Conservation (phyloP, 1,140 invertebrate species). For the Pseudomyrmex dendroicus region DNA sequence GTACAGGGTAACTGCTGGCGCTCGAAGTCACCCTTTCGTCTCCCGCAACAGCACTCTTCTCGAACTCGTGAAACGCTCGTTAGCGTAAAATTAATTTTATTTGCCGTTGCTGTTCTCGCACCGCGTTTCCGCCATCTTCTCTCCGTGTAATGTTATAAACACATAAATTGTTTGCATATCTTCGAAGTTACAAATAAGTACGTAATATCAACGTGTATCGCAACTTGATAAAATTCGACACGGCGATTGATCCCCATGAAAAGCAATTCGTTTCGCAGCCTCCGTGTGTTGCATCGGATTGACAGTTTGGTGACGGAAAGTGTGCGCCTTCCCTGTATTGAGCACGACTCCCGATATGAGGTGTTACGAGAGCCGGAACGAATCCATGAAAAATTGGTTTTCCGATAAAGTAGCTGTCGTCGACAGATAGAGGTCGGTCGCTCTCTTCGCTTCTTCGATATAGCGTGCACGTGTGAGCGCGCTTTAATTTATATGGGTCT, state of each 20-base stretch:
- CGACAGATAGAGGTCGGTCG: slow-evolving; percentile 62
- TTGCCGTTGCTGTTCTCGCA: slow-evolving; percentile 24
- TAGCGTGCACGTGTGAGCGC: not conserved
- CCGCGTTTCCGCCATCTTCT: not conserved
- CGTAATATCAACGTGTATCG: not conserved
- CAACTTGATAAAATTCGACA: slow-evolving; percentile 12
- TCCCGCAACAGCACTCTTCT: not conserved
- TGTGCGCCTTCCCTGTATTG: slow-evolving; percentile 13
- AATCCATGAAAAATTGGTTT: slow-evolving; percentile 39
- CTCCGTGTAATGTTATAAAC: not conserved
- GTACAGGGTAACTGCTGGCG: slow-evolving; percentile 25
- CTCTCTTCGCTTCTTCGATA: not conserved
- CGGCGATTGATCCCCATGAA: not conserved
- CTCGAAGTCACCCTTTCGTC: not conserved
- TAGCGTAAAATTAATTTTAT: slow-evolving; percentile 53
- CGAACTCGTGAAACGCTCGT: slow-evolving; percentile 52
- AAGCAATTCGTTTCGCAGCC: not conserved
- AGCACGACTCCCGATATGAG: slow-evolving; percentile 39
- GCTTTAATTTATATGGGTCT: slow-evolving; percentile 68
- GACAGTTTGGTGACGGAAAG: slow-evolving; percentile 42
- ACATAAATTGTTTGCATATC: not conserved
- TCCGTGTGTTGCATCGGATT: slow-evolving; percentile 25
- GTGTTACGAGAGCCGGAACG: slow-evolving; percentile 33
- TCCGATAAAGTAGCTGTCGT: slow-evolving; percentile 66
- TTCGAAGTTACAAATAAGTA: not conserved